Percentiles rank a stretch among this genome's conserved stretches.
Evolutionary conservation across 2,888 invertebrate genomes (phyloP).

Genomic region (Drosophila macrothrix): DNA sequence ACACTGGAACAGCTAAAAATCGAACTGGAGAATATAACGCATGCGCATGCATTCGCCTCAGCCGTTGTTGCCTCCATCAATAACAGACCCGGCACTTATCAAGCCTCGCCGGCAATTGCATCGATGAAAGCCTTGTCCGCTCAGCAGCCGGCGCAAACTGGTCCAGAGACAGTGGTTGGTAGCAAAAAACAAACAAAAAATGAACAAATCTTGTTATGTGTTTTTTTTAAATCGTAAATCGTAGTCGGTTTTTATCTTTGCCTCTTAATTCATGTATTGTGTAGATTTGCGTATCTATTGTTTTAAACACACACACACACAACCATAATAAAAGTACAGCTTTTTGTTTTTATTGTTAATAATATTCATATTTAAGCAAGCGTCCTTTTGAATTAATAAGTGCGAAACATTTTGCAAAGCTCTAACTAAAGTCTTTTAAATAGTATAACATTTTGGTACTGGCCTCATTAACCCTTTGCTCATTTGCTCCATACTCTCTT

Average conservation of each 20-base stretch:
- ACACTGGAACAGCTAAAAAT: conserved; percentile 87
- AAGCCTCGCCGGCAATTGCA: conserved; percentile 63
- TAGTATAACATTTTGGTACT: conserved; percentile 4
- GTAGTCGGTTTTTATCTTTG: conserved; percentile 40
- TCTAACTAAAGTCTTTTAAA: conserved; percentile 1
- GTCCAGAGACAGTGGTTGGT: conserved; percentile 57
- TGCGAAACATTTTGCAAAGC: background rate
- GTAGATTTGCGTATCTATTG: conserved; percentile 38
- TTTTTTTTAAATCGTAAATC: conserved; percentile 21
- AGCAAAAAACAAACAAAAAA: conserved; percentile 19
- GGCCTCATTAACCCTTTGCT: conserved; percentile 14
- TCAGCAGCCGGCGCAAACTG: conserved; percentile 51
- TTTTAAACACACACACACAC: conserved; percentile 11
- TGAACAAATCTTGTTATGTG: conserved; percentile 36
- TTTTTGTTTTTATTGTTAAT: conserved; percentile 40
- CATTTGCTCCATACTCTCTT: background rate
- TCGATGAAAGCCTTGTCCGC: conserved; percentile 64
- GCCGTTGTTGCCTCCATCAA: conserved; percentile 77
- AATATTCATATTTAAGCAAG: conserved; percentile 40
- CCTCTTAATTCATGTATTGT: conserved; percentile 25
- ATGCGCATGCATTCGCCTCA: conserved; percentile 85
- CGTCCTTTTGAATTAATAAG: conserved; percentile 8
- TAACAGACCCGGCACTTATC: conserved; percentile 59
- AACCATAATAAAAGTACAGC: conserved; percentile 34
- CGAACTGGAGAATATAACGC: conserved; percentile 87